Evolutionary conservation across 1,140 invertebrate genomes (phyloP).

Genomic region (Colletes latitarsis): DNA sequence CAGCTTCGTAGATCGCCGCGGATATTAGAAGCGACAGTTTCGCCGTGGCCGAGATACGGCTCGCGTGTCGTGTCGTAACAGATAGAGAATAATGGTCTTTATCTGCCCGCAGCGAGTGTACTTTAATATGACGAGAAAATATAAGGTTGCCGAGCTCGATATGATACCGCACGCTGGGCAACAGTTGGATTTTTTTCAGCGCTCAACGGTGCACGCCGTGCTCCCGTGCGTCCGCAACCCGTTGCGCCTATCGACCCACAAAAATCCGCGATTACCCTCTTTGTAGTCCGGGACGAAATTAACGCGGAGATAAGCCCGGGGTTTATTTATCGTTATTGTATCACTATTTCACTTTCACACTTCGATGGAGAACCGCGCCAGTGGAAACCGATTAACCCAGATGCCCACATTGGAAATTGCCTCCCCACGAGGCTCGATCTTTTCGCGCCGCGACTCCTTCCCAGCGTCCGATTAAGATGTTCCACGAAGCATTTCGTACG

Average conservation of each 20-base stretch:
- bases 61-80: conserved; percentile 40
- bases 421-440: conserved; percentile 1
- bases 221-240: conserved; percentile 1
- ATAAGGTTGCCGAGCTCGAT: conserved; percentile 49
- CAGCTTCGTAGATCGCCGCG: too few relatives aligned
- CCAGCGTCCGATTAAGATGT: neutral
- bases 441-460: neutral
- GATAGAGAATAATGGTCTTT: conserved; percentile 53
- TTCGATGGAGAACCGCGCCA: conserved; percentile 28
- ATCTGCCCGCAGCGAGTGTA: conserved; percentile 43
- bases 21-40: conserved; percentile 29
- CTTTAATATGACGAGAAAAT: conserved; percentile 56
- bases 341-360: conserved; percentile 50
- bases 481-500: too few relatives aligned
- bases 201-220: neutral
- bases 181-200: conserved; percentile 11
- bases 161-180: conserved; percentile 52
- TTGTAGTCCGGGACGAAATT: conserved; percentile 37
- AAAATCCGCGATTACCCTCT: conserved; percentile 44
- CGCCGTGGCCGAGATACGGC: conserved; percentile 27
- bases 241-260: neutral
- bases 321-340: conserved; percentile 51
- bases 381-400: conserved; percentile 46
- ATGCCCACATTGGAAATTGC: conserved; percentile 41
- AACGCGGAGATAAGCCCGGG: conserved; percentile 43